Evolutionary conservation across 2,888 invertebrate species (phyloP).

Genomic region (Eristalinus aeneus): DNA sequence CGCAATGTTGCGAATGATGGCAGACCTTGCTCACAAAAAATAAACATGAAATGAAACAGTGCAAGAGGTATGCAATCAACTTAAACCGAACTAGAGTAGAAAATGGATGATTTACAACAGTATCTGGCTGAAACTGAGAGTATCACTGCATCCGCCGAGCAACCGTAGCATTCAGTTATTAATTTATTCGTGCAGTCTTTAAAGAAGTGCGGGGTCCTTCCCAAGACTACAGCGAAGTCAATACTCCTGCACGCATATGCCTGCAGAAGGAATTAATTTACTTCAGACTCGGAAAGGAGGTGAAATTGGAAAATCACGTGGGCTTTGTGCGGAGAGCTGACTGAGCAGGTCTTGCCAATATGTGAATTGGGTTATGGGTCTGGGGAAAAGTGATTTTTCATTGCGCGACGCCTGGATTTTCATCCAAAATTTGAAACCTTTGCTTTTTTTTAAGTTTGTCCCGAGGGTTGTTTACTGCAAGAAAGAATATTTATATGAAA

Average conservation of each 20-base stretch:
- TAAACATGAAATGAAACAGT: not conserved
- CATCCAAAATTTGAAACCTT: slow-evolving; percentile 44
- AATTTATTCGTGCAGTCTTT: slow-evolving; percentile 58
- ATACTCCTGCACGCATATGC: slow-evolving; percentile 6
- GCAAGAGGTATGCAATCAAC: slow-evolving; percentile 52
- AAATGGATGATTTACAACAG: slow-evolving; percentile 67
- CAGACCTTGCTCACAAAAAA: not conserved
- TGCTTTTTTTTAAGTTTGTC: not conserved
- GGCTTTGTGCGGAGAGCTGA: slow-evolving; percentile 5
- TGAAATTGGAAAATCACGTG: slow-evolving; percentile 61
- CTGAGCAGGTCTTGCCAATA: not conserved
- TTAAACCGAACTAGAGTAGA: slow-evolving; percentile 59
- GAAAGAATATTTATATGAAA: slow-evolving; percentile 10
- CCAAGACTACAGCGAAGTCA: slow-evolving; percentile 29
- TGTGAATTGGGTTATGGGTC: slow-evolving; percentile 1
- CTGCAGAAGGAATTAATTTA: slow-evolving; percentile 51
- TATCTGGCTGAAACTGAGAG: slow-evolving; percentile 16
- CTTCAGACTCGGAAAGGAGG: slow-evolving; percentile 21
- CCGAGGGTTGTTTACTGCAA: slow-evolving; percentile 15
- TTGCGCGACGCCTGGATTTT: slow-evolving; percentile 32
- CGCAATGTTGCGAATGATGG: slow-evolving; percentile 15
- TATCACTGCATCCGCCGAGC: not conserved
- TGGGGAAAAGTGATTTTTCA: slow-evolving; percentile 45
- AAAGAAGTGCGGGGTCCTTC: slow-evolving; percentile 48
- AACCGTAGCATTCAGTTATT: slow-evolving; percentile 44